Evolutionary conservation across 2,888 invertebrate genomes (phyloP).

Genomic region (Gymnocheta viridis): DNA sequence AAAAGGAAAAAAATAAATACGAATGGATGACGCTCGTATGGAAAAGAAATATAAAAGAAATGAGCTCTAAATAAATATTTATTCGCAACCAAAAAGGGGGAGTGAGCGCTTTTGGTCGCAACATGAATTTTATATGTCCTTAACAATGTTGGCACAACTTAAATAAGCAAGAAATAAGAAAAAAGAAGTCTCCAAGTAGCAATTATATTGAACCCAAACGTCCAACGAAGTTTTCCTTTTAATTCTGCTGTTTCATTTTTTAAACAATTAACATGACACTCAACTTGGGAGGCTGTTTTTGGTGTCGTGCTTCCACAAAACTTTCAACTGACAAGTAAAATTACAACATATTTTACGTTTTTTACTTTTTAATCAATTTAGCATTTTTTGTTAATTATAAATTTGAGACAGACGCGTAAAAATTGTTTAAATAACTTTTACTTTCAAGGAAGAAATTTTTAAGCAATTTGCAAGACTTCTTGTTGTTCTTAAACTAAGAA

Average conservation of each 20-base stretch:
- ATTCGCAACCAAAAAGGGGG: conserved; percentile 53
- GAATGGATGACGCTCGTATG: conserved; percentile 5
- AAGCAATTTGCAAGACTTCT: too few species aligned
- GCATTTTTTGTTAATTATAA: conserved; percentile 21
- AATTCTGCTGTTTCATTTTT: conserved; percentile 1
- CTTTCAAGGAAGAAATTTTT: neutral
- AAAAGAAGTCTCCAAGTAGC: conserved; percentile 60
- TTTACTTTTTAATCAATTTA: conserved; percentile 41
- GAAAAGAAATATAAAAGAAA: conserved; percentile 42
- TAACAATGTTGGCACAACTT: conserved; percentile 50
- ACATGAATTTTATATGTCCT: conserved; percentile 51
- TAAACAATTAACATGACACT: conserved; percentile 66
- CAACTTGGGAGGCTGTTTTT: conserved; percentile 46
- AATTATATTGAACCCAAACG: conserved; percentile 51
- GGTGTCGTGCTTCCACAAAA: conserved; percentile 1
- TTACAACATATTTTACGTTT: conserved; percentile 31
- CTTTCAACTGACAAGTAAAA: conserved; percentile 10
- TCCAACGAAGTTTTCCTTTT: conserved; percentile 26
- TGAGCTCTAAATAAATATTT: conserved; percentile 66
- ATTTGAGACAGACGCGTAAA: neutral
- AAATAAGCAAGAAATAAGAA: neutral
- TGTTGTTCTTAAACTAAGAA: too few species aligned
- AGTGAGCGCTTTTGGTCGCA: conserved; percentile 70
- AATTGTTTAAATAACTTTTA: neutral
- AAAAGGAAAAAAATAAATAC: conserved; percentile 26